These are phyloP conservation scores for Botia kubotai DNA, from an alignment of 2,797 vertebrate species.

Conservation along the genomic window DNA sequence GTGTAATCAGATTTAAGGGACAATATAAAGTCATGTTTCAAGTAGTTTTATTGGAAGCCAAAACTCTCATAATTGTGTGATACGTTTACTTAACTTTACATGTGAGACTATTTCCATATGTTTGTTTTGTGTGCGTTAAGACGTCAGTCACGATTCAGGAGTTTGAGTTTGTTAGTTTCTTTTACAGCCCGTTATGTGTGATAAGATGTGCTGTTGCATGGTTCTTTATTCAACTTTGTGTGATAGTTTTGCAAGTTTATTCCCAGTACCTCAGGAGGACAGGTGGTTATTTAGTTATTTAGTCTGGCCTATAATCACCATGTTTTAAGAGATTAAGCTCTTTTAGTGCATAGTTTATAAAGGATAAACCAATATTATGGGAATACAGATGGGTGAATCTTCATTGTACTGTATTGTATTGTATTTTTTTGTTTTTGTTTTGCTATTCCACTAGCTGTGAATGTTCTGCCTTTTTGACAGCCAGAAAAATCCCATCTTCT, in stretches of 20 bases:
- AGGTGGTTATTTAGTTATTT: neutral
- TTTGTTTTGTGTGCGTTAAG: conserved; percentile 2
- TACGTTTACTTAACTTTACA: neutral
- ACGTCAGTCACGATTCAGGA: conserved; percentile 20
- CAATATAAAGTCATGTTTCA: neutral
- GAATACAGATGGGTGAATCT: neutral
- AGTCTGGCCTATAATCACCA: conserved; percentile 4
- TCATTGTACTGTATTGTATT: neutral
- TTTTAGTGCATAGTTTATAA: neutral
- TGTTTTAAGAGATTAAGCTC: neutral
- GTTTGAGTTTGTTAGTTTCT: conserved; percentile 24
- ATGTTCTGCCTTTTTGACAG: neutral
- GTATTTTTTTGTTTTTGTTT: no score
- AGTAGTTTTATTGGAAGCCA: neutral
- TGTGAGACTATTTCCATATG: neutral
- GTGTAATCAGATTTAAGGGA: no score
- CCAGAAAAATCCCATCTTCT: neutral
- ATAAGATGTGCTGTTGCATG: conserved; percentile 58
- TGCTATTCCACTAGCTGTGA: neutral
- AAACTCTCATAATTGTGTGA: neutral
- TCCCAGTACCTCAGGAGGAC: neutral
- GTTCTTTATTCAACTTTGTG: conserved; percentile 41
- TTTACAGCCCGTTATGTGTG: conserved; percentile 54
- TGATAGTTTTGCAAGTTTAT: conserved; percentile 53
- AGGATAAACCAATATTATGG: neutral